Evolutionary conservation across 2,888 invertebrate species (phyloP).

Genomic region (Branchinecta sandiegonensis): DNA sequence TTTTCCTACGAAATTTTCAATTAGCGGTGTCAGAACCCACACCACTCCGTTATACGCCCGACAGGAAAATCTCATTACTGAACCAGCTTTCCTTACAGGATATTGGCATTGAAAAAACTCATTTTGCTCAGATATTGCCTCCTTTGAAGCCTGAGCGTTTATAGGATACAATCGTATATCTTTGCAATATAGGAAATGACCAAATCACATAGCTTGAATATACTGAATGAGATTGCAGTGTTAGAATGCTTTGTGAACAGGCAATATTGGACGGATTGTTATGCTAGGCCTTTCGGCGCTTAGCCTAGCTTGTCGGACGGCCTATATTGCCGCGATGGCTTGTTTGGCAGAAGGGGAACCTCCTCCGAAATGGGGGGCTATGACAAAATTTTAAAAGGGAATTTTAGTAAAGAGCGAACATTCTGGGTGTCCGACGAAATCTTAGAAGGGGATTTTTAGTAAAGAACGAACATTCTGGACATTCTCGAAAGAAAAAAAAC

Average conservation of each 20-base stretch:
- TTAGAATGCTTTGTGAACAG: background rate
- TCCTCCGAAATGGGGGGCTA: too few relatives aligned
- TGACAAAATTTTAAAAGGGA: too few relatives aligned
- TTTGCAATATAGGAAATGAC: conserved; percentile 16
- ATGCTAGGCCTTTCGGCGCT: too few relatives aligned
- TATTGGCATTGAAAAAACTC: conserved; percentile 13
- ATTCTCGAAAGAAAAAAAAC: too few relatives aligned
- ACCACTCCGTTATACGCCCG: conserved; percentile 12
- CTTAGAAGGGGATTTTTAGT: too few relatives aligned
- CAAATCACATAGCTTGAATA: conserved; percentile 3
- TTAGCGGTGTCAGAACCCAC: background rate
- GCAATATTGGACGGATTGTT: background rate
- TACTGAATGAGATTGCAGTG: conserved; percentile 1
- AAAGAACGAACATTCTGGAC: too few relatives aligned
- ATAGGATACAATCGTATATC: conserved; percentile 10
- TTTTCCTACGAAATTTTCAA: background rate
- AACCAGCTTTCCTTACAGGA: conserved; percentile 14
- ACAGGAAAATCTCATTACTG: conserved; percentile 15
- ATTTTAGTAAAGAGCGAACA: too few relatives aligned
- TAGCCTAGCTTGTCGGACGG: too few relatives aligned
- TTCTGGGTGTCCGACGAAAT: too few relatives aligned
- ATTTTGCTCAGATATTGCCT: conserved; percentile 15
- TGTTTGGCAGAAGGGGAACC: too few relatives aligned
- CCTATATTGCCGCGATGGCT: too few relatives aligned
- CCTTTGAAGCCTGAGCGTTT: conserved; percentile 4